phyloP scores from a whole-genome alignment of 1,140 invertebrate genomes.

The Himalopsyche phryganea region DNA sequence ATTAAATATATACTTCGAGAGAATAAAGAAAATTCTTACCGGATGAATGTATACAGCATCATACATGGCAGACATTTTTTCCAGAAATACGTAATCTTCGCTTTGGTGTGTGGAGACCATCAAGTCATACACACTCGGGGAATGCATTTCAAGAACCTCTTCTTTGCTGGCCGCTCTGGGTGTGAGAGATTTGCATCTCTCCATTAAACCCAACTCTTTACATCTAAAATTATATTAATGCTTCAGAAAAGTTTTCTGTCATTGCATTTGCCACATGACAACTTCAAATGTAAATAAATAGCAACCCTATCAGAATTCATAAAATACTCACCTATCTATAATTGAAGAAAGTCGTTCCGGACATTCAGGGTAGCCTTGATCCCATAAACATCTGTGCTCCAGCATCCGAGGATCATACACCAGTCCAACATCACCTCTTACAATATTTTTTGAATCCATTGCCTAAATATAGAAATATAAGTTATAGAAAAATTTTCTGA shows the following conservation, averaged over 20 bases:
- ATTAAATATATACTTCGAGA: no score
- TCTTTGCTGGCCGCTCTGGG: conserved; percentile 65
- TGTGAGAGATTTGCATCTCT: conserved; percentile 61
- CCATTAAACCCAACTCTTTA: conserved; percentile 65
- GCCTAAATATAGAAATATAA: conserved; percentile 56
- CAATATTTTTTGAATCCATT: conserved; percentile 58
- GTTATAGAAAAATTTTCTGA: no score
- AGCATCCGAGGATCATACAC: conserved; percentile 75
- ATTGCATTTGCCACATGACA: no score
- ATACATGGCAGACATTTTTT: conserved; percentile 71
- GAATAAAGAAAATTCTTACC: conserved; percentile 58
- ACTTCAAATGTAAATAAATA: no score
- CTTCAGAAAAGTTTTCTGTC: conserved; percentile 1
- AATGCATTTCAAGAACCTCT: conserved; percentile 68
- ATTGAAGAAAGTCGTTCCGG: conserved; percentile 70
- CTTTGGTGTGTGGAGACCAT: conserved; percentile 62
- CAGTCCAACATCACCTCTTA: conserved; percentile 66
- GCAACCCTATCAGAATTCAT: no score
- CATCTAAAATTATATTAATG: conserved; percentile 58
- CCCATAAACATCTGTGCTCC: conserved; percentile 80
- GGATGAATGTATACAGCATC: conserved; percentile 86
- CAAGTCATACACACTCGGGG: conserved; percentile 59
- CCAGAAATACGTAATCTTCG: conserved; percentile 59
- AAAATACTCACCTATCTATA: conserved; percentile 58
- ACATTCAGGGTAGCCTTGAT: conserved; percentile 75